These are phyloP conservation scores for Prosopocoilus inquinatus DNA, from an alignment of 2,888 invertebrate species.

Conservation along the genomic window DNA sequence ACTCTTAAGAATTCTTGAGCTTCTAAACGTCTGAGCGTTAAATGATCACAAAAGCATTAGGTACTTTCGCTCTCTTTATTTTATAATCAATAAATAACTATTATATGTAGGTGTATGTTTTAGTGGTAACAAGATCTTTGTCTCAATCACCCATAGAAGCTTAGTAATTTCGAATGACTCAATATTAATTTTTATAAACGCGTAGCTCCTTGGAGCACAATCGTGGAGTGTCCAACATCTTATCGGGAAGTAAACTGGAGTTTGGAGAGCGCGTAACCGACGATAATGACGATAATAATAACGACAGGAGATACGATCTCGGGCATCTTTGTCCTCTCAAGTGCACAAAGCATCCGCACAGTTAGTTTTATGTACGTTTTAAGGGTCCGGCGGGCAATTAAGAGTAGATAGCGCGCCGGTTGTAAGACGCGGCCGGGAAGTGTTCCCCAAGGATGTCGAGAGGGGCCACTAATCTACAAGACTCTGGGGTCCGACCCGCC, in stretches of 20 bases:
- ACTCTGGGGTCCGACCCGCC: constrained; percentile 40
- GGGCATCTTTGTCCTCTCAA: constrained; percentile 35
- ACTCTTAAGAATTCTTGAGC: no score
- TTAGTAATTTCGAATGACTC: no score
- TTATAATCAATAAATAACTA: no score
- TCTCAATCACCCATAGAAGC: no score
- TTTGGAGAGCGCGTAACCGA: neutral
- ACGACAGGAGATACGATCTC: constrained; percentile 31
- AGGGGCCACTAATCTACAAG: constrained; percentile 44
- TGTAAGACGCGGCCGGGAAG: constrained; percentile 47
- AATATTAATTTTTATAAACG: no score
- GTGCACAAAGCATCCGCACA: constrained; percentile 40
- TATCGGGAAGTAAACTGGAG: constrained; percentile 23
- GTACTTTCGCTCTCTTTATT: no score
- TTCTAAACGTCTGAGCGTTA: no score
- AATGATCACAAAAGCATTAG: no score
- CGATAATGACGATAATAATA: constrained; percentile 31
- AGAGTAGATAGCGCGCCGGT: constrained; percentile 34
- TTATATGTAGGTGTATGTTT: no score
- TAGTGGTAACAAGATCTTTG: no score
- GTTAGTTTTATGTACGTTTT: constrained; percentile 44
- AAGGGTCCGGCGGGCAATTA: constrained; percentile 38
- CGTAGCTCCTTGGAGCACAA: no score
- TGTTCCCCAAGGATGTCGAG: constrained; percentile 45
- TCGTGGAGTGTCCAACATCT: constrained; percentile 19